Base-by-base conservation (phyloP, 2,797 vertebrate genomes). In the Falco cherrug region DNA sequence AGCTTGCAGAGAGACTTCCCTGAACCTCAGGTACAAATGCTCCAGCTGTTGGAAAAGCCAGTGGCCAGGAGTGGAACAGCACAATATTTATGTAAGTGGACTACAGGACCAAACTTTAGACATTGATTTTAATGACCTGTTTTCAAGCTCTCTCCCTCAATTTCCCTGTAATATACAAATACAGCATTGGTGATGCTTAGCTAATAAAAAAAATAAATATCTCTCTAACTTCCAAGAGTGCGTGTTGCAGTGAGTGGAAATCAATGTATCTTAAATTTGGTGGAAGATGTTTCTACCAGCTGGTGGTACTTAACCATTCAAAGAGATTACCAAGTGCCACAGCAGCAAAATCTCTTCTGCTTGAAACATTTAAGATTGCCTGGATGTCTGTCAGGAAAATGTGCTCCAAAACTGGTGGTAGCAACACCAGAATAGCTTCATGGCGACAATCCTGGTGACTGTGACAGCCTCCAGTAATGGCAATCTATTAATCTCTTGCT, bases 401-500 rank as follows among this genome's bases (percentile, higher is more conserved):
- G 16, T 24, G 37, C 53, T 91, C 73, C 69, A 33, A 64, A 59
- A 84, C 5, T 33, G 57, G 63, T 37, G 67, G 35, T 29, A 61
- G 43, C n/a, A 84, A 65, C 29, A 54, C 43, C 1, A 2, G 68
- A 68, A 53, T 91, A 11, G 0, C 24, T 82, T 87, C 68, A 81
- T 87, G 76, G 77, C 85, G 89, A 64, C 79, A 90, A 6, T 35
- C 50, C 53, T 24, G 22, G 74, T 77, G 89, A 48, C 65, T 50
- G 61, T 51, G 82, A 81, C 53, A 74, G 87, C 60, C 41, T 57
- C 68, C 56, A 47, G 75, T 80, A 85, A 75, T 87, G 79, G 64
- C 82, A 83, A n/a, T 51, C 77, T 61, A 53, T 87, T 92, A 86
- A 92, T 95, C 76, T 92, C 53, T 63, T 80, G 53, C 56, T 90